Percentiles rank a stretch among this genome's conserved stretches.
Evolutionary conservation across 2,888 invertebrate genomes (phyloP).

Genomic region (Tuberolachnus salignus): DNA sequence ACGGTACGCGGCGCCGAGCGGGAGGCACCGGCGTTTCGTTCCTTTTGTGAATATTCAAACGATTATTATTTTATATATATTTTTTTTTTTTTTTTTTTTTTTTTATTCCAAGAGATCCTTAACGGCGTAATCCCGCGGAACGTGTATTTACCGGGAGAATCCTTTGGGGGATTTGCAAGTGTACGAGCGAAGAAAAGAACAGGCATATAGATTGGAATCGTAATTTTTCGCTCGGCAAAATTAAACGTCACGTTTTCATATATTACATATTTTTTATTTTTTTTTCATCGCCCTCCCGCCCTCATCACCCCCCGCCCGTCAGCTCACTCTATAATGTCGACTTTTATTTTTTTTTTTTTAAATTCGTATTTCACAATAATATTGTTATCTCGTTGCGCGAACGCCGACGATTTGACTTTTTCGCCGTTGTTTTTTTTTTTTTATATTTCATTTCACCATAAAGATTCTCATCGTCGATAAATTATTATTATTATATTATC

Average conservation of each 20-base stretch:
- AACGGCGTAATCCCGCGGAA: conserved; percentile 18
- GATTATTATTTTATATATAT: conserved; percentile 28
- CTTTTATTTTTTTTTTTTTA: too few species aligned
- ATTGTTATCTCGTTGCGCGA: neutral
- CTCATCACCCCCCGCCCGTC: conserved; percentile 1
- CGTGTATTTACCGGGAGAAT: neutral
- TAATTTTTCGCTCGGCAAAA: conserved; percentile 49
- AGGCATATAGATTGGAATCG: conserved; percentile 33
- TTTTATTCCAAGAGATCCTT: conserved; percentile 4
- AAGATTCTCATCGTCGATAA: conserved; percentile 33
- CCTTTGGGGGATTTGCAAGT: conserved; percentile 37
- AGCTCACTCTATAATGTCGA: conserved; percentile 16
- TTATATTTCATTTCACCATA: conserved; percentile 13
- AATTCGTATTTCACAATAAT: conserved; percentile 19
- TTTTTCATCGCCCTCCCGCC: too few species aligned
- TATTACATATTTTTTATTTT: conserved; percentile 6
- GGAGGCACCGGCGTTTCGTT: neutral
- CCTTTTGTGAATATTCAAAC: conserved; percentile 52
- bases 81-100: conserved; percentile 11
- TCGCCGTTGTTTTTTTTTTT: neutral
- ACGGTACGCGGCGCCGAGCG: neutral
- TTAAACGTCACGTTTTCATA: conserved; percentile 46
- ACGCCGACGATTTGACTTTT: conserved; percentile 22
- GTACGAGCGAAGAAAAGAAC: neutral
- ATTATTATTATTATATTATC: neutral